phyloP scores from a whole-genome alignment of 2,113 vertebrate genomes.

The Osmerus eperlanus region DNA sequence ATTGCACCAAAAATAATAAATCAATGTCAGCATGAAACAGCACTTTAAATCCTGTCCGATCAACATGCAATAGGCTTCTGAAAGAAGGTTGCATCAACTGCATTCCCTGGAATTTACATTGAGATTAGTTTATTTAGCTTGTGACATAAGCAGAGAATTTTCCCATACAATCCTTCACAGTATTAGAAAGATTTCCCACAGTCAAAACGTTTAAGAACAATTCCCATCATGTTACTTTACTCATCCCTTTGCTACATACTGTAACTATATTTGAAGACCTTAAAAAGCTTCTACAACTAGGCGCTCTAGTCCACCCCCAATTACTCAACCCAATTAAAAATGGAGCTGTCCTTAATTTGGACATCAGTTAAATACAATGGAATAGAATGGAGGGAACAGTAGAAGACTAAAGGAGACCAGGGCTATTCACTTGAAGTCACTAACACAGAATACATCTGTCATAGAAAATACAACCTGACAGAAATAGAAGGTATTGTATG shows the following conservation, averaged over 20 bases:
- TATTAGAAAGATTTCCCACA: background rate
- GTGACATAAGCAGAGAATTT: conserved; percentile 10
- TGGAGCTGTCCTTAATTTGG: no score
- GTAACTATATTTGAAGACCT: no score
- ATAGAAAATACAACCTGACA: background rate
- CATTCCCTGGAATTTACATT: conserved; percentile 1
- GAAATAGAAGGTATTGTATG: background rate
- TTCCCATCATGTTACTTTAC: background rate
- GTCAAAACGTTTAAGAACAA: background rate
- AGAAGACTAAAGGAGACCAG: no score
- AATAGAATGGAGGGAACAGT: no score
- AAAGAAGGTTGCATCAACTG: background rate
- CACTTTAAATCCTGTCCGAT: background rate
- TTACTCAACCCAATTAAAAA: no score
- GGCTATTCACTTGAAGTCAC: background rate
- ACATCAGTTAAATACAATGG: no score
- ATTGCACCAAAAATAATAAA: background rate
- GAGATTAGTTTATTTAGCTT: background rate
- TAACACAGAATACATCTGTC: background rate
- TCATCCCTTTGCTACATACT: no score
- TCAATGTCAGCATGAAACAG: background rate
- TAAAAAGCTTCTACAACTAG: no score
- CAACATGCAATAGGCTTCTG: background rate
- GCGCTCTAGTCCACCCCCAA: no score
- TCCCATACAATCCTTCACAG: conserved; percentile 2